phyloP scores from a whole-genome alignment of 2,113 vertebrate species.

The Syngnathus typhle region DNA sequence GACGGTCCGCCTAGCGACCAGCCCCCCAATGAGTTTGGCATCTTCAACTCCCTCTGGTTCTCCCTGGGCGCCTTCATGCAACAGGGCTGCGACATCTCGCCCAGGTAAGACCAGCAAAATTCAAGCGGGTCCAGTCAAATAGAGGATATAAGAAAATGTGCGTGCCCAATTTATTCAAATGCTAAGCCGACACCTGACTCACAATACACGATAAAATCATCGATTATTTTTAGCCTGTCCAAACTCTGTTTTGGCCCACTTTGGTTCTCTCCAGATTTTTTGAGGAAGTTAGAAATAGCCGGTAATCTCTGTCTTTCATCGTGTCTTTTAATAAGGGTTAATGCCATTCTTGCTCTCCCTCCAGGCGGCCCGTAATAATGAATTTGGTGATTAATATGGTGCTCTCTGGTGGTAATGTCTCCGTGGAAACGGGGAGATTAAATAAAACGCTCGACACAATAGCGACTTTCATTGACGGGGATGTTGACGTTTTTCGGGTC shows the following conservation, averaged over 20 bases:
- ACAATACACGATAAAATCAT: too few relatives aligned
- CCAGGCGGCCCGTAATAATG: constrained; percentile 54
- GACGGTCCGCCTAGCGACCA: constrained; percentile 94
- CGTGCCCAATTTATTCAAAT: not conserved
- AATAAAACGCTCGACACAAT: constrained; percentile 45
- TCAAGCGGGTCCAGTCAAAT: not conserved
- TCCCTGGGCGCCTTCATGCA: constrained; percentile 99
- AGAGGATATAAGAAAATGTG: constrained; percentile 10
- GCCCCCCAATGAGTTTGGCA: constrained; percentile 98
- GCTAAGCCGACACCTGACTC: constrained; percentile 28
- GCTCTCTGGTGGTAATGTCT: constrained; percentile 48
- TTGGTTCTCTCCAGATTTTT: not conserved
- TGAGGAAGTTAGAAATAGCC: not conserved
- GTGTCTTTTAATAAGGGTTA: constrained; percentile 45
- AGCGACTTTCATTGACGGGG: constrained; percentile 39
- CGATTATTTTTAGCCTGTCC: too few relatives aligned
- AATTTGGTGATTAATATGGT: constrained; percentile 62
- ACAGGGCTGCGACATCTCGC: constrained; percentile 98
- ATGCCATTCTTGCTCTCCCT: constrained; percentile 45
- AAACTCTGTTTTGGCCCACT: too few relatives aligned
- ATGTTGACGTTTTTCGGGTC: not conserved
- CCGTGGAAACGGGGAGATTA: constrained; percentile 50
- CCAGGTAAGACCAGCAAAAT: constrained; percentile 75
- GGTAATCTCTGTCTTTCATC: not conserved
- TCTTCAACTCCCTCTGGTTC: constrained; percentile 99